Conservation (phyloP, 1,140 invertebrate genomes). For the Planococcus citri region DNA sequence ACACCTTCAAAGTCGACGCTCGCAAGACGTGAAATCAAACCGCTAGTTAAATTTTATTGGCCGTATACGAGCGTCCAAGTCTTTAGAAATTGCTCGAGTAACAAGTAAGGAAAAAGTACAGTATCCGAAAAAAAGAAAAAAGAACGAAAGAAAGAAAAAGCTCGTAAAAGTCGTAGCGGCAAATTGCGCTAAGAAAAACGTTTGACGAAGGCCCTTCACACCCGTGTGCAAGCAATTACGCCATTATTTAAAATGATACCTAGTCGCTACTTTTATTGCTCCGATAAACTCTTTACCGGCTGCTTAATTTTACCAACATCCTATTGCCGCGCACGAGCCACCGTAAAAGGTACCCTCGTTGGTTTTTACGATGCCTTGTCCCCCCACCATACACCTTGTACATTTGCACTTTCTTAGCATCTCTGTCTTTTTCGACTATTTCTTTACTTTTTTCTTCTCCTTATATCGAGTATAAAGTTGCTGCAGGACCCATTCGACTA, state of each 20-base stretch:
- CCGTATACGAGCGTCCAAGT: neutral
- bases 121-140: too few species aligned
- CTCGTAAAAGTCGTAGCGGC: slow-evolving; percentile 5
- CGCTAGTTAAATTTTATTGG: neutral
- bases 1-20: neutral
- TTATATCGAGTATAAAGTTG: too few species aligned
- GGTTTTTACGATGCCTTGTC: neutral
- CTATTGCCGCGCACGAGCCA: neutral
- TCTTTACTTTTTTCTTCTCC: too few species aligned
- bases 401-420: too few species aligned
- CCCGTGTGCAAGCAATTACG: neutral
- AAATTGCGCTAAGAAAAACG: neutral
- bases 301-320: slow-evolving; percentile 7
- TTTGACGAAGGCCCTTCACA: slow-evolving; percentile 5
- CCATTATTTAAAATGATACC: neutral
- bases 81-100: neutral
- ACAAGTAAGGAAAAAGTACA: neutral
- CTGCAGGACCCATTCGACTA: too few species aligned
- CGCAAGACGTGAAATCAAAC: slow-evolving; percentile 7
- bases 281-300: neutral
- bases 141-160: neutral
- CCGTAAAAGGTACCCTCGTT: neutral
- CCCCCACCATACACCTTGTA: neutral
- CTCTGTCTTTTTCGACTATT: too few species aligned
- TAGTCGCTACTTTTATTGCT: slow-evolving; percentile 6